phyloP scores from a whole-genome alignment of 37 sponge, comb jelly and placozoan genomes.

The Halisarca cf. caerulea region DNA sequence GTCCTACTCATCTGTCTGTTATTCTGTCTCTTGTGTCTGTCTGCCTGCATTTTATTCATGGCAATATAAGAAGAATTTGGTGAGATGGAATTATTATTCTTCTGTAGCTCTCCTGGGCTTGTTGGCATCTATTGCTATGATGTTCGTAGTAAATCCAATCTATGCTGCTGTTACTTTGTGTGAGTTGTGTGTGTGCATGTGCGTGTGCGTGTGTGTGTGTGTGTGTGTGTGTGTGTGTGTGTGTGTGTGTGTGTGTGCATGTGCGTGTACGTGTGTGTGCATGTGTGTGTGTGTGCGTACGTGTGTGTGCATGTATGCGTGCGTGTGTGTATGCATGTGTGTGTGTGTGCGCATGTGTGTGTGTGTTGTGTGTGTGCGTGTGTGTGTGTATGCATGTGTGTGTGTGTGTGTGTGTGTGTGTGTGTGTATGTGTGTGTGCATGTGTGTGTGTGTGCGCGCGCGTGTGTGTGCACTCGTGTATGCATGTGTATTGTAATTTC shows the following conservation, averaged over 20 bases:
- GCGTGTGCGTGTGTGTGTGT: conserved; percentile 29
- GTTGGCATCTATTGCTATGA: conserved; percentile 82
- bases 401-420: neutral
- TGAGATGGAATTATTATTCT: conserved; percentile 5
- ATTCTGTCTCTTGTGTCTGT: no score
- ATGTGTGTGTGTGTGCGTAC: conserved; percentile 31
- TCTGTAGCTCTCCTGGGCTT: conserved; percentile 79
- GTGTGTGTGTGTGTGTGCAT: conserved; percentile 20
- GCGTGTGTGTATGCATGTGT: neutral
- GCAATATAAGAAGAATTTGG: no score
- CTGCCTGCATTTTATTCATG: no score
- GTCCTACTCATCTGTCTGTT: no score
- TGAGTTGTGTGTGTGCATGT: conserved; percentile 27
- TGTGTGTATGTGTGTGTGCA: neutral
- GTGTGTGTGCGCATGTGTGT: conserved; percentile 10
- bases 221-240: conserved; percentile 35
- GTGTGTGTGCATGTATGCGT: conserved; percentile 4
- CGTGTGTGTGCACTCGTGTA: neutral
- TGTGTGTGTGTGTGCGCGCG: neutral
- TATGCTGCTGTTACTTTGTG: conserved; percentile 75
- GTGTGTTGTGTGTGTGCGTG: neutral
- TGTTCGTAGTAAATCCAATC: conserved; percentile 84
- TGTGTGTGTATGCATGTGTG: no score
- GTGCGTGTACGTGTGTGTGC: conserved; percentile 31
- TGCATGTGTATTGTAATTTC: neutral